Evolutionary conservation across 2,797 vertebrate species (phyloP).

Genomic region (Natrix natrix): DNA sequence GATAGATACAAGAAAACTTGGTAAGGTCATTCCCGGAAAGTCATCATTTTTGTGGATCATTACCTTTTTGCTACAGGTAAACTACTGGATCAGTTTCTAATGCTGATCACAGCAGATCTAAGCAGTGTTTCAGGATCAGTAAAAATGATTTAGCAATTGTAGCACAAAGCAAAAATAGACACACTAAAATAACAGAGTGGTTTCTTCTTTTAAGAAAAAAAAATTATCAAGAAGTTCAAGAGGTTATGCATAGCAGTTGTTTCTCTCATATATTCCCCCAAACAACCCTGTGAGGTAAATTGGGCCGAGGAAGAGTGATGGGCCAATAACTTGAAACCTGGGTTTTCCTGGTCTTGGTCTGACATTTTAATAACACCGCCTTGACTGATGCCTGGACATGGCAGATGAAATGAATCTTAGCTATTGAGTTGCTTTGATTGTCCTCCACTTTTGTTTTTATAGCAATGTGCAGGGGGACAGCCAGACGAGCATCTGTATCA

Average conservation of each 20-base stretch:
- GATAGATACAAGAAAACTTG: not conserved
- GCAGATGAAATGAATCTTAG: not conserved
- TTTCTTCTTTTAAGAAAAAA: not conserved
- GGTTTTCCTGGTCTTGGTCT: not conserved
- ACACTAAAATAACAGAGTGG: not conserved
- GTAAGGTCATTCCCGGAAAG: not conserved
- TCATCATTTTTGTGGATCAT: not conserved
- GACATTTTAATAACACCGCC: not conserved
- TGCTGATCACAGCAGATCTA: not conserved
- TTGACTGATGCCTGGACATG: not conserved
- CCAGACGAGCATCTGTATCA: constrained; percentile 92
- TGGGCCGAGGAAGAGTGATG: not conserved
- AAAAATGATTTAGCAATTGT: not conserved
- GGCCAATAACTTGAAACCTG: not conserved
- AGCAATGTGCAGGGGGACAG: constrained; percentile 92
- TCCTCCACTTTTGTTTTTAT: fast-evolving
- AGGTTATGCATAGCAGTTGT: not conserved
- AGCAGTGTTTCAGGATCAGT: not conserved
- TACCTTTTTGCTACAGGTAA: not conserved
- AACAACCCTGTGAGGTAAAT: not conserved
- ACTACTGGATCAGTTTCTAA: not conserved
- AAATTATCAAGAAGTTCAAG: not conserved
- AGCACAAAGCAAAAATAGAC: not conserved
- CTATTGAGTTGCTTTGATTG: not conserved
- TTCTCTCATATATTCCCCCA: not conserved